Conservation (phyloP, 2,797 vertebrate species). For the Eurystomus glaucurus region DNA sequence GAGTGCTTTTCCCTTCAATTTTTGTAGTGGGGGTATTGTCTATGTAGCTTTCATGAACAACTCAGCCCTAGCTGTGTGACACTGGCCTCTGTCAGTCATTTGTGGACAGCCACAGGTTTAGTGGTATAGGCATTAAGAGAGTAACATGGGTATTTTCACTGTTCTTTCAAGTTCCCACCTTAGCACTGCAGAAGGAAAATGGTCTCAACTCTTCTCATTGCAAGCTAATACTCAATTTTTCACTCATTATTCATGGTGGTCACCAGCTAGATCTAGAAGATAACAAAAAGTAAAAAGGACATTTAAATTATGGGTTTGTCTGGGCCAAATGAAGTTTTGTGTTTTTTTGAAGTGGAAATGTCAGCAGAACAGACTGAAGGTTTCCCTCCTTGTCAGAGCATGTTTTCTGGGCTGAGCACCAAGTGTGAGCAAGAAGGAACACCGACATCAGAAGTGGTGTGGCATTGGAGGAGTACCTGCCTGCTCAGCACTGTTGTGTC, state of each 20-base stretch:
- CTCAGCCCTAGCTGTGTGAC: accelerated
- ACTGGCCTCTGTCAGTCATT: neutral
- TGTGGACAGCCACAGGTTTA: neutral
- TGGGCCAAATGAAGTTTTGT: neutral
- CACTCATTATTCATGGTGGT: neutral
- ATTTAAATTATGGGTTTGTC: neutral
- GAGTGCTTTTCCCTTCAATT: neutral
- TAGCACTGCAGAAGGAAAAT: neutral
- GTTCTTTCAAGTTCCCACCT: neutral
- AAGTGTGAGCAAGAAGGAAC: neutral
- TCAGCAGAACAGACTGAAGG: neutral
- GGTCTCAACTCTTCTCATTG: neutral
- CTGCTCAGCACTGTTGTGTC: neutral
- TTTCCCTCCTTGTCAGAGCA: neutral
- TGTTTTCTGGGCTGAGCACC: neutral
- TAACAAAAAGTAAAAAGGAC: neutral
- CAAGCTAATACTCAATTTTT: neutral
- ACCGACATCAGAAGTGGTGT: neutral
- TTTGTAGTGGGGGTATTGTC: neutral
- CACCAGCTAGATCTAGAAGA: neutral
- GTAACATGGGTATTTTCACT: neutral
- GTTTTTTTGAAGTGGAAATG: accelerated
- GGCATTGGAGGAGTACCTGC: neutral
- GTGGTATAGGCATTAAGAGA: too few relatives aligned
- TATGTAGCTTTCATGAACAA: neutral